Conservation (phyloP, 2,113 vertebrate species). For the Macroglossus sobrinus region DNA sequence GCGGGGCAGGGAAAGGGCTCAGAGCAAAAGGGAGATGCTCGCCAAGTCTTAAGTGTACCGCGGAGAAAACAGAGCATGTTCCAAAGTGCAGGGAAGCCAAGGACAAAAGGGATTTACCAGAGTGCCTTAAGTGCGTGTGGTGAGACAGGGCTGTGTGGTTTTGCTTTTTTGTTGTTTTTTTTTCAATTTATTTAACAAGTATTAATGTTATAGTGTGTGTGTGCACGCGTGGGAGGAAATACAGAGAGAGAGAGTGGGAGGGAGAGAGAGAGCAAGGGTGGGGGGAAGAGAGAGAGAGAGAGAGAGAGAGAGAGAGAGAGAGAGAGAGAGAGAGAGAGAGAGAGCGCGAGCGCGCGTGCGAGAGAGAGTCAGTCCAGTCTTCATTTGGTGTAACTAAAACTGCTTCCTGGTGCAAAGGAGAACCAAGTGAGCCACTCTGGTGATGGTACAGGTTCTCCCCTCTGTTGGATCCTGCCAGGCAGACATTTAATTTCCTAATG, state of each 20-base stretch:
- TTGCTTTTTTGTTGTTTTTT: not conserved
- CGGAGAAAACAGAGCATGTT: accelerated
- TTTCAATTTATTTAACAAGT: too few relatives aligned
- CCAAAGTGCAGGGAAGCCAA: not conserved
- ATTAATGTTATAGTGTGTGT: too few relatives aligned
- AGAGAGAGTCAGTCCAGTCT: not conserved
- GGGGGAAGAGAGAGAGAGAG: too few relatives aligned
- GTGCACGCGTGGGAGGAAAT: too few relatives aligned
- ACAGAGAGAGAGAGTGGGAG: too few relatives aligned
- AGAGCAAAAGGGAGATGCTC: not conserved
- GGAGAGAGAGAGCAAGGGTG: too few relatives aligned
- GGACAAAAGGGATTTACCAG: not conserved
- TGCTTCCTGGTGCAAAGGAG: not conserved
- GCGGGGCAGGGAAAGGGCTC: not conserved
- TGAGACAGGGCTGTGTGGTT: not conserved
- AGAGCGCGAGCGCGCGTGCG: too few relatives aligned
- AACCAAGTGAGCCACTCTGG: not conserved
- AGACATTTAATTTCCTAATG: accelerated
- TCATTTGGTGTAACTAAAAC: not conserved
- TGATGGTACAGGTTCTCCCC: not conserved
- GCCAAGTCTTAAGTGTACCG: accelerated
- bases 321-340: too few relatives aligned
- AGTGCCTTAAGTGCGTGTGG: not conserved
- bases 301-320: not conserved
- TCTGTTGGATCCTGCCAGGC: accelerated